Percentiles rank a stretch among this genome's conserved stretches.
Conservation (phyloP, 2,797 vertebrate species). For the Mormyrus proboscirostris region DNA sequence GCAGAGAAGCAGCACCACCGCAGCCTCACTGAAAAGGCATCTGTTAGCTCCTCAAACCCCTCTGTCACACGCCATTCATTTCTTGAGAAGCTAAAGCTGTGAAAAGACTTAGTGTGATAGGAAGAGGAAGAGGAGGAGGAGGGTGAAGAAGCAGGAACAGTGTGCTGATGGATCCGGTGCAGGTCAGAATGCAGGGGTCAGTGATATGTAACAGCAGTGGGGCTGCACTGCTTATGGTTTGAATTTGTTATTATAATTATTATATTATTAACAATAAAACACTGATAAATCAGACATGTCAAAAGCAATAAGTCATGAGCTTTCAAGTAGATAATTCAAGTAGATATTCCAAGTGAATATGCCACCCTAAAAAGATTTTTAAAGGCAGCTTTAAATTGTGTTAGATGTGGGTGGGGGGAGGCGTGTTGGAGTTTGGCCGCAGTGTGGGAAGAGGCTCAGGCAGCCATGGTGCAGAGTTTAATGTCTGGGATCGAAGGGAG, state of each 20-base stretch:
- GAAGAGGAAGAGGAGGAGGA: not conserved
- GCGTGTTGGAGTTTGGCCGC: not conserved
- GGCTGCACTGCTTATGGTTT: not conserved
- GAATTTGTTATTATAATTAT: not conserved
- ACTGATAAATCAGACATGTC: not conserved
- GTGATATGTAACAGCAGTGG: not conserved
- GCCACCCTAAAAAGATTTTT: not conserved
- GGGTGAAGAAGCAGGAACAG: not conserved
- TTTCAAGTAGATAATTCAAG: not conserved
- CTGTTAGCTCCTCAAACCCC: not conserved
- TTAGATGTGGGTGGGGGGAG: not conserved
- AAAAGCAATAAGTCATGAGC: not conserved
- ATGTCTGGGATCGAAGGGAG: not conserved
- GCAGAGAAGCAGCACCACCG: not conserved
- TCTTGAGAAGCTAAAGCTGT: not conserved
- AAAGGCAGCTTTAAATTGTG: not conserved
- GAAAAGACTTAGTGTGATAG: not conserved
- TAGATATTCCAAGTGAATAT: not conserved
- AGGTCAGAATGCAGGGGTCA: not conserved
- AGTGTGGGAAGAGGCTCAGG: not conserved
- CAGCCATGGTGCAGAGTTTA: not conserved
- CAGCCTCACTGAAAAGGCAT: not conserved
- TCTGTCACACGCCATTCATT: conserved; percentile 10
- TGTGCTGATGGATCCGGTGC: not conserved
- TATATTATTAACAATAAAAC: not conserved